Evolutionary conservation across 2,888 invertebrate species (phyloP).

Genomic region (Phorcus lineatus): DNA sequence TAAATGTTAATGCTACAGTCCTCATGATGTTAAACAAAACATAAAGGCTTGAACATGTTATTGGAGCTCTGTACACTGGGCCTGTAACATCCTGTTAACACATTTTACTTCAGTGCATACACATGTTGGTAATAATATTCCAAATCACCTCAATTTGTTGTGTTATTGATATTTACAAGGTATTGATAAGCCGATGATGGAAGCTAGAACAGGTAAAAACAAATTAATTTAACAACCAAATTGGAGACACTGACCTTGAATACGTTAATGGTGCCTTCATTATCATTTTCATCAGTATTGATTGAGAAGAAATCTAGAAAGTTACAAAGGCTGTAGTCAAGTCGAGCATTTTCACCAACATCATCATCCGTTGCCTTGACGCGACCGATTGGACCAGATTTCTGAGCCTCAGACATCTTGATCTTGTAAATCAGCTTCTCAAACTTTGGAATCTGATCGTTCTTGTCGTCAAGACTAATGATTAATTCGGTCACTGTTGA

Average conservation of each 20-base stretch:
- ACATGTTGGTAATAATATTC: too few species aligned
- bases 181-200: too few species aligned
- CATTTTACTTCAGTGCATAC: too few species aligned
- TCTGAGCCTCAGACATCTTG: conserved; percentile 62
- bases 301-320: conserved; percentile 40
- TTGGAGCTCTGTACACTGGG: too few species aligned
- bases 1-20: too few species aligned
- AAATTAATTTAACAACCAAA: too few species aligned
- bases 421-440: conserved; percentile 44
- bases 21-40: too few species aligned
- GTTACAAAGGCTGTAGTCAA: conserved; percentile 85
- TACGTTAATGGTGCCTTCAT: conserved; percentile 56
- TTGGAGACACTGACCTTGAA: conserved; percentile 36
- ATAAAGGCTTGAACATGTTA: too few species aligned
- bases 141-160: too few species aligned
- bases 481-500: conserved; percentile 70
- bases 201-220: too few species aligned
- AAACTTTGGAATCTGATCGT: conserved; percentile 76
- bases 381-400: conserved; percentile 45
- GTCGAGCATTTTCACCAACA: conserved; percentile 85
- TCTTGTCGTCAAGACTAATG: conserved; percentile 75
- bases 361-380: conserved; percentile 72
- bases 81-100: too few species aligned
- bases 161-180: too few species aligned
- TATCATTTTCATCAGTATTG: conserved; percentile 54